Evolutionary conservation across 1,140 invertebrate species (phyloP), one percentile per base, ranked within the genome.

Genomic region (Pseudomyrmex dendroicus): DNA sequence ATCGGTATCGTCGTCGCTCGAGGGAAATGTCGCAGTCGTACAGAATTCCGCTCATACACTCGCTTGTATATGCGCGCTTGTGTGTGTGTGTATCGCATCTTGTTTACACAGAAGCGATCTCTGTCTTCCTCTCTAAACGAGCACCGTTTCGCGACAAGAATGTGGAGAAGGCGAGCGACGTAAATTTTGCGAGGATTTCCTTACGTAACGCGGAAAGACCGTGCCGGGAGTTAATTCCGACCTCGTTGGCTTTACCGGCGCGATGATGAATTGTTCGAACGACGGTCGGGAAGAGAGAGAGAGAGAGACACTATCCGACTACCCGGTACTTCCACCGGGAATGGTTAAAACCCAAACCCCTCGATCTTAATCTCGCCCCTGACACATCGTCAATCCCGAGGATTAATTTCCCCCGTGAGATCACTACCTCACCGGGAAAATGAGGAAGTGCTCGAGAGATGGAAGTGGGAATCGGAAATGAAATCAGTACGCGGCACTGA

Each of bases 61-160:
- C 64, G 76, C 44, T 59, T 35, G 35, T 35, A 4, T 25, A 1
- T 25, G 25, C 25, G 25, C 25, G 25, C 25, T 25, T 35, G 35
- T 35, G 35, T 0, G 35, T 35, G 35, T 35, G 5, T 35, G 35
- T 13, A 15, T 57, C 35, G 52, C n/a, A 2, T 50, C 64, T 44
- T 61, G 22, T 72, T 70, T 70, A 70, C 61, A 54, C 52, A 61
- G 59, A 72, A 80, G 12, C n/a, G 56, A 80, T 48, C 76, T 35
- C 35, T 35, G 35, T 35, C 35, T 35, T 35, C 5, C 35, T 35
- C 35, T 35, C 35, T 35, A 7, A 35, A 35, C 35, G 35, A 35
- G 35, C 35, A 7, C 35, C 35, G 35, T 35, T 35, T 35, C 5
- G 35, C 35, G 35, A 35, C 35, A 35, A 35, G 35, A 35, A 35